These are phyloP conservation scores for Malaclemys terrapin DNA, from an alignment of 2,113 vertebrate species.

Conservation along the genomic window DNA sequence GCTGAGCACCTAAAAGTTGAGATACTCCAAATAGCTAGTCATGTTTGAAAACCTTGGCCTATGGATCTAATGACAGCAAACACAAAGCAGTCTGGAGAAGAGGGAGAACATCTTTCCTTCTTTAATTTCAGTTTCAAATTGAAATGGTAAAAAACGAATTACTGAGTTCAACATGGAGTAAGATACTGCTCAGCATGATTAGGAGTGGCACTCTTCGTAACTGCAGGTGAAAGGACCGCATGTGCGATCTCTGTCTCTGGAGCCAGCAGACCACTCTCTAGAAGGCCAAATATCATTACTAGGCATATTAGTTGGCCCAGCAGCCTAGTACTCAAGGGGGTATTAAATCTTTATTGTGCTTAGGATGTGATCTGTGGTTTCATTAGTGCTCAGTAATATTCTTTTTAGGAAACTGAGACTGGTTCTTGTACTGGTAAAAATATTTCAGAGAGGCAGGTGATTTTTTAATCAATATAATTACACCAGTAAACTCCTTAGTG, in stretches of 20 bases:
- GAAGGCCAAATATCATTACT: too few relatives aligned
- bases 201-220: neutral
- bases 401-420: too few relatives aligned
- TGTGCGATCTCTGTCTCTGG: neutral
- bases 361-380: neutral
- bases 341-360: neutral
- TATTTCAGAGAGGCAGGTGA: neutral
- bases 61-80: neutral
- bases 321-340: too few relatives aligned
- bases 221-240: neutral
- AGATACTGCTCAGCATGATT: neutral
- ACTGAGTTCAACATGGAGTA: neutral
- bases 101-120: neutral
- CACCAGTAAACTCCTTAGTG: neutral
- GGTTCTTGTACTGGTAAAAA: neutral
- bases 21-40: neutral
- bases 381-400: too few relatives aligned
- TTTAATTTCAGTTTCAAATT: neutral
- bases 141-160: neutral
- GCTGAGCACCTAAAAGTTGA: neutral
- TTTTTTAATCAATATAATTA: neutral
- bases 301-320: too few relatives aligned
- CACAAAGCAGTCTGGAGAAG: neutral
- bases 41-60: neutral
- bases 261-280: too few relatives aligned